Percentiles rank a stretch among this genome's conserved stretches.
Evolutionary conservation across 2,888 invertebrate genomes (phyloP).

Genomic region (Cephus rjabovi): DNA sequence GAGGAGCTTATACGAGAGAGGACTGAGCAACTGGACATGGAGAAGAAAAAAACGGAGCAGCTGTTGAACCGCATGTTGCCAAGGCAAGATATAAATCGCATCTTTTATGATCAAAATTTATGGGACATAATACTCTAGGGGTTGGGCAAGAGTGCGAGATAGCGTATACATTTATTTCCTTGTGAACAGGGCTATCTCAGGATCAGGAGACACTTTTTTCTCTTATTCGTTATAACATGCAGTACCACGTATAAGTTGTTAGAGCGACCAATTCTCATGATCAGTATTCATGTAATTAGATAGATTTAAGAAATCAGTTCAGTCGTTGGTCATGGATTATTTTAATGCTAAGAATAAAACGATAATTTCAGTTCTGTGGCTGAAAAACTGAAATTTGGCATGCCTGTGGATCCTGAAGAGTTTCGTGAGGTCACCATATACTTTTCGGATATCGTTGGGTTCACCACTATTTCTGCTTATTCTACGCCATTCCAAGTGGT

Average conservation of each 20-base stretch:
- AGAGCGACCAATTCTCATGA: too few species aligned
- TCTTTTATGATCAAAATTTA: too few species aligned
- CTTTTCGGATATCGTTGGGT: slow-evolving; percentile 95
- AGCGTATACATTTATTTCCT: too few species aligned
- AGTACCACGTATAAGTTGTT: not conserved
- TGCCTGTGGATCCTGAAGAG: slow-evolving; percentile 92
- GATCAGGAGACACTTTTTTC: too few species aligned
- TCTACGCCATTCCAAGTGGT: slow-evolving; percentile 94
- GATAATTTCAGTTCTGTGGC: slow-evolving; percentile 81
- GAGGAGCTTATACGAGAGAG: slow-evolving; percentile 93
- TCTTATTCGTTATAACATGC: too few species aligned
- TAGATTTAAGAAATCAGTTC: too few species aligned
- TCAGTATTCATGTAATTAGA: too few species aligned
- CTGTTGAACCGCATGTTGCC: slow-evolving; percentile 90
- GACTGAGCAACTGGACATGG: slow-evolving; percentile 93
- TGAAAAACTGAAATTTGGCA: slow-evolving; percentile 89
- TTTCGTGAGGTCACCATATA: slow-evolving; percentile 94
- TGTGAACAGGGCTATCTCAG: too few species aligned
- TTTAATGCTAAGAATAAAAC: not conserved
- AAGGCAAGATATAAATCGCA: slow-evolving; percentile 69
- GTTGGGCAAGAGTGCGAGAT: too few species aligned
- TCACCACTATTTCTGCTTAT: slow-evolving; percentile 92
- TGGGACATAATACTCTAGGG: too few species aligned
- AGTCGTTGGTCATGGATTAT: not conserved
- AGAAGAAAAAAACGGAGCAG: slow-evolving; percentile 96